Evolutionary conservation across 2,888 invertebrate species (phyloP), one percentile per base, ranked within the genome.

Genomic region (Melinaea marsaeus): DNA sequence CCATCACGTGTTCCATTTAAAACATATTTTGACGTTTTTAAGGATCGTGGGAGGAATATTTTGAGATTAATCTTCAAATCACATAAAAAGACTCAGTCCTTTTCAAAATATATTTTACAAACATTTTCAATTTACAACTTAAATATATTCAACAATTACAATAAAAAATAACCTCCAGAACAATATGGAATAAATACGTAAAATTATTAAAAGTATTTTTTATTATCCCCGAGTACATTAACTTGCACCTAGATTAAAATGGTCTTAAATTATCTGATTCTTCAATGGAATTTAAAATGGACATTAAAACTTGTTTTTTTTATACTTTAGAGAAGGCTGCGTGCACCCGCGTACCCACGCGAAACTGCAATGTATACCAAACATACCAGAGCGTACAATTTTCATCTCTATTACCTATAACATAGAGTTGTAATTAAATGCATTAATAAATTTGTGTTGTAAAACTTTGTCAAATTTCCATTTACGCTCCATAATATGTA

Each of bases 341-440:
- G 79, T 80, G 81, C 81, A 75, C 74, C 77, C 76, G 79, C 63
- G 66, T 69, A 72, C 86, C 85, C 80, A 85, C 85, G 85, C 84
- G 74, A 79, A 73, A 71, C 80, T 78, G 51, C 51, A 81, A 84
- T 83, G 83, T 82, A 78, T 75, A 79, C 80, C 51, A 58, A 11
- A 45, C n/a, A 9, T 22, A 13, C 34, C 33, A 32, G 56, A 56
- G 48, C 22, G 33, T 4, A 33, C 58, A 61, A 77, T 65, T 74
- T 73, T 75, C n/a, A 73, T 65, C 75, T 72, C 64, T 81, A 75
- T 42, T 0, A 0, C 4, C 34, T 33, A 6, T 70, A 70, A 65
- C 68, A 64, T 73, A 61, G 54, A 56, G 46, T 48, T 55, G 42
- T 42, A 32, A 37, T 22, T 13, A 22, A 42, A 57, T 22, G 58